Evolutionary conservation across 2,113 vertebrate species (phyloP).

Genomic region (Toxotes jaculatrix): DNA sequence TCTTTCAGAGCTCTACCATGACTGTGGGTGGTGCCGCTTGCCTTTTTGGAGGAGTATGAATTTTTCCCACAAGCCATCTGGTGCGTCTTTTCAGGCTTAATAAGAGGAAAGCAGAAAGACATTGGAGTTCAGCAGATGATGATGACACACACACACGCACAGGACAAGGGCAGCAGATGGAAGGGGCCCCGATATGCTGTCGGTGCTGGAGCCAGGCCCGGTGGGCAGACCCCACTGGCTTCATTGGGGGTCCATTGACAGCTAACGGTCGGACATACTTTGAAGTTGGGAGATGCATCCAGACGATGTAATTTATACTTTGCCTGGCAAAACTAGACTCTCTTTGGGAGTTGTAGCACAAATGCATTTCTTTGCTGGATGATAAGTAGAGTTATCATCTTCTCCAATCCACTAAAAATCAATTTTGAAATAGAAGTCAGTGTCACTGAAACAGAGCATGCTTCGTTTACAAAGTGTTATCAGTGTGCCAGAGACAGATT

Average conservation of each 20-base stretch:
- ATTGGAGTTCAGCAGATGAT: constrained; percentile 62
- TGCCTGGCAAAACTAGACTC: constrained; percentile 29
- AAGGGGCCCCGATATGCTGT: constrained; percentile 60
- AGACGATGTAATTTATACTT: constrained; percentile 32
- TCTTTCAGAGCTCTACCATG: constrained; percentile 54
- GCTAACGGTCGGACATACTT: constrained; percentile 59
- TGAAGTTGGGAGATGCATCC: constrained; percentile 33
- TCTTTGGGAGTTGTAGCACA: constrained; percentile 27
- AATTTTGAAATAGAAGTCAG: constrained; percentile 14
- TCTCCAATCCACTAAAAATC: constrained; percentile 16
- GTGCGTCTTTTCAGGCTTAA: constrained; percentile 66
- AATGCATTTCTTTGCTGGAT: constrained; percentile 35
- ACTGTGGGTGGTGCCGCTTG: constrained; percentile 58
- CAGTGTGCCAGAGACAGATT: not conserved
- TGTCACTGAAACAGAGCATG: not conserved
- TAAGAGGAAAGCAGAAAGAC: constrained; percentile 60
- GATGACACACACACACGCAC: not conserved
- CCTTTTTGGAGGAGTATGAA: constrained; percentile 59
- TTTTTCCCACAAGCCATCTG: constrained; percentile 76
- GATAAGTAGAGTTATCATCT: constrained; percentile 20
- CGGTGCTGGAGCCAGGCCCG: constrained; percentile 61
- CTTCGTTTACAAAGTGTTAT: not conserved
- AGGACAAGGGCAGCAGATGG: constrained; percentile 76
- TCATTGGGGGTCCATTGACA: constrained; percentile 67
- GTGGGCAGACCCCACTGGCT: constrained; percentile 53